These are phyloP conservation scores for Amblyjoppa proteus DNA, from an alignment of 2,888 invertebrate species.

Conservation along the genomic window DNA sequence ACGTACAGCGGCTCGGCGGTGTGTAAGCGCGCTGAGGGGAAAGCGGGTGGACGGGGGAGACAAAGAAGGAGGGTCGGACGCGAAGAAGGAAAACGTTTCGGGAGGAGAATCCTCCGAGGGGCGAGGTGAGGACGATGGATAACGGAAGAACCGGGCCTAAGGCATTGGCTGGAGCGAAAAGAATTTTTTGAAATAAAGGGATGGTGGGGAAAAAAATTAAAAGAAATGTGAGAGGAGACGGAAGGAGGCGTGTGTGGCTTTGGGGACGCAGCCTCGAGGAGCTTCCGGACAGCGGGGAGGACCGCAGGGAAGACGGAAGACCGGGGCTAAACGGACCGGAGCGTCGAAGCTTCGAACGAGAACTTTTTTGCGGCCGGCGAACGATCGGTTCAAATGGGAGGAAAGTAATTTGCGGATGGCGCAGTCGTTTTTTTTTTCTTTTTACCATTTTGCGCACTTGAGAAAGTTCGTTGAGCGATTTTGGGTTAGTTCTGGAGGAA, in stretches of 20 bases:
- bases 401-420: not conserved
- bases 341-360: too few relatives aligned
- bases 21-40: not conserved
- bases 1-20: not conserved
- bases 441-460: too few relatives aligned
- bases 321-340: too few relatives aligned
- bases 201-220: not conserved
- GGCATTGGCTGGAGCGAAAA: not conserved
- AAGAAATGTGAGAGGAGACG: conserved; percentile 10
- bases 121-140: not conserved
- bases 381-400: too few relatives aligned
- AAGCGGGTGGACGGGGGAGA: conserved; percentile 22
- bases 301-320: not conserved
- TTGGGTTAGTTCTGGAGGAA: too few relatives aligned
- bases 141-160: conserved; percentile 4
- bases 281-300: not conserved
- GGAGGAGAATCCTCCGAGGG: not conserved
- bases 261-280: not conserved
- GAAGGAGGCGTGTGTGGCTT: not conserved
- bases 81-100: conserved; percentile 9
- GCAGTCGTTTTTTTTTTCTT: too few relatives aligned
- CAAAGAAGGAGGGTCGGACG: not conserved
- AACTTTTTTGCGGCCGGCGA: too few relatives aligned
- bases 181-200: not conserved
- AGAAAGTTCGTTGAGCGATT: too few relatives aligned